A percentile compares a stretch with the other conserved stretches of the same genome.
These are phyloP conservation scores for Carollia perspicillata DNA, from an alignment of 2,113 vertebrate genomes.

Conservation along the genomic window DNA sequence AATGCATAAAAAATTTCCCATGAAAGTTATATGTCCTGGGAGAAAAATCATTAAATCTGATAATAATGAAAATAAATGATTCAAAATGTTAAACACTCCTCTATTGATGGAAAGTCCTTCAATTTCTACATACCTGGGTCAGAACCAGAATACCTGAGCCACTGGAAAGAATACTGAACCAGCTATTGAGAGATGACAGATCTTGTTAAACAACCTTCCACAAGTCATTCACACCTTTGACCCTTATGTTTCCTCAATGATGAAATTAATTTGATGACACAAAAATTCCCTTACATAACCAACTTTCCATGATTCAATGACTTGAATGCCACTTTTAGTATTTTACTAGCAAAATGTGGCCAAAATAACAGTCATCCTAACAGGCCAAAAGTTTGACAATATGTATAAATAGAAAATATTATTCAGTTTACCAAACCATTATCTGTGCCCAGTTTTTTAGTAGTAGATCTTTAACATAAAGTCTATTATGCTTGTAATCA, in stretches of 20 bases:
- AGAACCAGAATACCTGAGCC: neutral
- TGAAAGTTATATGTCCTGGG: neutral
- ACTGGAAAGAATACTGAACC: neutral
- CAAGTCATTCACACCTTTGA: neutral
- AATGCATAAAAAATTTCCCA: neutral
- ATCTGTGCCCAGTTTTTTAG: neutral
- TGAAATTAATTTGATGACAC: neutral
- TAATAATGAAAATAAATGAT: conserved; percentile 3
- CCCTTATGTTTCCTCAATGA: neutral
- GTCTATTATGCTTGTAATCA: neutral
- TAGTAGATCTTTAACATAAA: neutral
- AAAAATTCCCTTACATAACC: neutral
- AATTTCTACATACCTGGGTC: neutral
- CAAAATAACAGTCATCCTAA: neutral
- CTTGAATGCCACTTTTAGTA: neutral
- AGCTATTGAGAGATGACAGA: neutral
- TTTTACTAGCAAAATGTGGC: conserved; percentile 5
- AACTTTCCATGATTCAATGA: neutral
- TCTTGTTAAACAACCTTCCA: neutral
- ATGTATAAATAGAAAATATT: neutral
- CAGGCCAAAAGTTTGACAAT: neutral
- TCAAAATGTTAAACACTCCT: neutral
- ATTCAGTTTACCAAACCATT: neutral
- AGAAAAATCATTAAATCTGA: neutral
- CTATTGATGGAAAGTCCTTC: neutral